Conservation (phyloP, 2,797 vertebrate species). For the Channallabes apus region DNA sequence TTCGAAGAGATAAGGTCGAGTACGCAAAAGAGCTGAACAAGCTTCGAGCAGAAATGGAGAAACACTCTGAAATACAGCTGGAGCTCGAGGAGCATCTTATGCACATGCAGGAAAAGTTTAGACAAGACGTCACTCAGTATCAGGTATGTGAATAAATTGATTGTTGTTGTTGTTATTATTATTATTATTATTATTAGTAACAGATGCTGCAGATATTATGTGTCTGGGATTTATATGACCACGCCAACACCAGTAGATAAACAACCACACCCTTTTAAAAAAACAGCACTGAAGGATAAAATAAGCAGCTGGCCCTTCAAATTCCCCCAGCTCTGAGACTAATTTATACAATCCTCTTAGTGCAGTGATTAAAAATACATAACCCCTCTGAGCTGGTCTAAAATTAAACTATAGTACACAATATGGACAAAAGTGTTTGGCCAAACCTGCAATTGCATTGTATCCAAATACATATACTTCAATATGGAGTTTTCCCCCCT, state of each 20-base stretch:
- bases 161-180: not conserved
- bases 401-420: not conserved
- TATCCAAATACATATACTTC: too few relatives aligned
- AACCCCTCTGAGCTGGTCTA: not conserved
- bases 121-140: constrained; percentile 73
- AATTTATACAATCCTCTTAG: not conserved
- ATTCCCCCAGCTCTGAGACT: not conserved
- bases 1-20: constrained; percentile 79
- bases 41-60: constrained; percentile 73
- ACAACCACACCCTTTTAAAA: not conserved
- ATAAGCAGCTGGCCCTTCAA: not conserved
- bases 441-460: too few relatives aligned
- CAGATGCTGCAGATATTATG: too few relatives aligned
- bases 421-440: too few relatives aligned
- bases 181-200: not conserved
- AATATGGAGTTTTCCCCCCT: too few relatives aligned
- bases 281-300: not conserved
- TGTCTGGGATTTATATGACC: not conserved
- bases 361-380: not conserved
- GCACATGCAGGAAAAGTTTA: constrained; percentile 77
- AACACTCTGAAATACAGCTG: constrained; percentile 76
- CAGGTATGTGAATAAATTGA: constrained; percentile 74
- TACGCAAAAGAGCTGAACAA: constrained; percentile 77
- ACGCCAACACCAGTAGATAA: not conserved
- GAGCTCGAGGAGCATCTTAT: constrained; percentile 80